Percentiles rank a stretch among this genome's conserved stretches.
phyloP scores from a whole-genome alignment of 2,888 invertebrate genomes.

The Abrostola triplasia region DNA sequence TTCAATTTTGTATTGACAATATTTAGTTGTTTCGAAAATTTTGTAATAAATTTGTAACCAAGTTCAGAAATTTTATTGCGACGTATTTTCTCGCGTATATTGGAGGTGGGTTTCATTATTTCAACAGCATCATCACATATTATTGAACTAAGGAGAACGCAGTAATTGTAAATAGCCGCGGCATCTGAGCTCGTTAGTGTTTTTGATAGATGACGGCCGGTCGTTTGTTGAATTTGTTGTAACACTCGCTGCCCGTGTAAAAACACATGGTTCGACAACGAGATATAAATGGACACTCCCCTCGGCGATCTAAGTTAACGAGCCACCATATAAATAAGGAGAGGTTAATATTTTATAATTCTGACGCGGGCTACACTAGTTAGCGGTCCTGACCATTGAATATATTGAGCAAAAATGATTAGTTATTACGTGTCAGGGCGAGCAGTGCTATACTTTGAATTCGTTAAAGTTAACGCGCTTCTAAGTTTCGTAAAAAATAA shows the following conservation, averaged over 20 bases:
- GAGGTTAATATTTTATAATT: slow-evolving; percentile 80
- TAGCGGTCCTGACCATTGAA: slow-evolving; percentile 60
- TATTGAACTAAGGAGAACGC: slow-evolving; percentile 73
- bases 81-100: slow-evolving; percentile 64
- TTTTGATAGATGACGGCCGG: slow-evolving; percentile 87
- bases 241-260: slow-evolving; percentile 82
- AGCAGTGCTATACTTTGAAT: slow-evolving; percentile 37
- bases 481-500: slow-evolving; percentile 45
- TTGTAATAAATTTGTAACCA: no score
- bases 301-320: slow-evolving; percentile 86
- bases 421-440: slow-evolving; percentile 41
- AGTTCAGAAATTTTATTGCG: no score
- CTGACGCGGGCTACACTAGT: slow-evolving; percentile 70
- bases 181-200: slow-evolving; percentile 86
- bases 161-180: slow-evolving; percentile 83
- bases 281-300: slow-evolving; percentile 86
- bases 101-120: slow-evolving; percentile 68
- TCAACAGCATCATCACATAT: slow-evolving; percentile 81
- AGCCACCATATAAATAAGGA: slow-evolving; percentile 85
- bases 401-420: slow-evolving; percentile 60
- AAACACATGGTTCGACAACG: slow-evolving; percentile 85
- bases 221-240: slow-evolving; percentile 86
- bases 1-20: no score
- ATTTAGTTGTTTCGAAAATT: no score
- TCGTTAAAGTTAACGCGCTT: slow-evolving; percentile 36